These are phyloP conservation scores for Frankliniella intonsa DNA, from an alignment of 2,888 invertebrate genomes.

Conservation along the genomic window DNA sequence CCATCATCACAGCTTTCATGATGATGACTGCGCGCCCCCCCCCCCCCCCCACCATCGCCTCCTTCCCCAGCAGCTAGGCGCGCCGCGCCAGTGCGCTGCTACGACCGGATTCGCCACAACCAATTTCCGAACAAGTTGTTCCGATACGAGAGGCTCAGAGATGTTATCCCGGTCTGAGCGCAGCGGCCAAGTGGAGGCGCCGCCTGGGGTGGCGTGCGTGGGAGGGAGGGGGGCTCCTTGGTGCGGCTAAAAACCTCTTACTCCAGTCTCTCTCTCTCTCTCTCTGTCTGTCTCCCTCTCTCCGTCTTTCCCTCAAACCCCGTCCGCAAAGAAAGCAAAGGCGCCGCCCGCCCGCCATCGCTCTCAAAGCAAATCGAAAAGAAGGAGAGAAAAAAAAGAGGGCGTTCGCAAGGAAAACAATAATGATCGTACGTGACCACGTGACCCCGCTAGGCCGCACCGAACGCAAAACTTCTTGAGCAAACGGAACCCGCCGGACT, in stretches of 20 bases:
- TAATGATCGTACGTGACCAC: too few relatives aligned
- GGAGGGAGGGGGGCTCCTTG: background rate
- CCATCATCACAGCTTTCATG: too few relatives aligned
- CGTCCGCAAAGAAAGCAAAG: background rate
- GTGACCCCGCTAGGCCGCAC: too few relatives aligned
- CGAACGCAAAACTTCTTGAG: too few relatives aligned
- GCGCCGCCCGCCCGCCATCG: background rate
- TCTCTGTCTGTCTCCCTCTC: background rate
- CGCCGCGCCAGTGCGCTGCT: background rate
- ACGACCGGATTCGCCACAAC: background rate
- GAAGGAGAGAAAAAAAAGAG: too few relatives aligned
- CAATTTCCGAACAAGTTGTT: constrained; percentile 6
- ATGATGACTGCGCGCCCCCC: too few relatives aligned
- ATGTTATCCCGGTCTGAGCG: constrained; percentile 1
- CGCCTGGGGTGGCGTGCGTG: background rate
- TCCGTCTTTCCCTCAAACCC: background rate
- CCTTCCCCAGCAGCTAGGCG: too few relatives aligned
- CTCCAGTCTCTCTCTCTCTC: background rate
- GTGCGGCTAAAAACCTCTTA: background rate
- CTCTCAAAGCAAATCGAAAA: too few relatives aligned
- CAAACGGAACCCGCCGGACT: too few relatives aligned
- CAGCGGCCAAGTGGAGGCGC: background rate
- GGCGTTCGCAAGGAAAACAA: too few relatives aligned
- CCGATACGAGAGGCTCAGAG: background rate
- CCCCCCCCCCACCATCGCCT: too few relatives aligned